Percentiles rank a stretch among this genome's conserved stretches.
phyloP scores from a whole-genome alignment of 2,113 vertebrate species.

The Riparia riparia region DNA sequence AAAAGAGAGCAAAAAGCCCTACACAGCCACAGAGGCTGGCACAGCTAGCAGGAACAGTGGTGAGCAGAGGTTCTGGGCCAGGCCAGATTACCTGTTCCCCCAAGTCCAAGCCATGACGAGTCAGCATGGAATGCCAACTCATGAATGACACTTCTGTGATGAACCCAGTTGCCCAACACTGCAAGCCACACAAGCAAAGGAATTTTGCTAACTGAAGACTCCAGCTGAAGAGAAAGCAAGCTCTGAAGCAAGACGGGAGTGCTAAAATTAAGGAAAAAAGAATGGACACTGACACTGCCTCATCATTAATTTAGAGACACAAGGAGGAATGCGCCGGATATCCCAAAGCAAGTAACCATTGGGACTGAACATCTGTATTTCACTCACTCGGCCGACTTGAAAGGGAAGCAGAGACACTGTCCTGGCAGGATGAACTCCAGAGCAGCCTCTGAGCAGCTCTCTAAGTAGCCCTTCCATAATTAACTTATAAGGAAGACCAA shows the following conservation, averaged over 20 bases:
- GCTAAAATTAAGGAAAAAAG: not conserved
- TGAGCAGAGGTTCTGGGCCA: not conserved
- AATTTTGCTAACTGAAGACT: not conserved
- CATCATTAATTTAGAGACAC: not conserved
- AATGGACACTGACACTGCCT: not conserved
- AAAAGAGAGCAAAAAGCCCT: not conserved
- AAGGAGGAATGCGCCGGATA: not conserved
- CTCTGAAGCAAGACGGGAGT: not conserved
- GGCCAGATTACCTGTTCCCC: not conserved
- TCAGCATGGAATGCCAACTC: not conserved
- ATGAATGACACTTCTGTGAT: conserved; percentile 25
- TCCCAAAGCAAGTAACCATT: not conserved
- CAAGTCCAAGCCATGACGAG: not conserved
- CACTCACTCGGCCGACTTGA: fast-evolving
- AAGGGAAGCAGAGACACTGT: not conserved
- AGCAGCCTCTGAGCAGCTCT: not conserved
- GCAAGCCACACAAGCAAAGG: not conserved
- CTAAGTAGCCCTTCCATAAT: not conserved
- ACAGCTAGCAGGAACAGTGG: not conserved
- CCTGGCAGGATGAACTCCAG: not conserved
- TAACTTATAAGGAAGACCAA: conserved; percentile 28
- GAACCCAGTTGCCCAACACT: not conserved
- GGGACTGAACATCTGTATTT: not conserved
- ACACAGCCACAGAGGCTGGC: fast-evolving
- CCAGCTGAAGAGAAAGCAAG: not conserved